Base-by-base conservation (phyloP, 2,797 vertebrate genomes). In the Sebastes jordani region DNA sequence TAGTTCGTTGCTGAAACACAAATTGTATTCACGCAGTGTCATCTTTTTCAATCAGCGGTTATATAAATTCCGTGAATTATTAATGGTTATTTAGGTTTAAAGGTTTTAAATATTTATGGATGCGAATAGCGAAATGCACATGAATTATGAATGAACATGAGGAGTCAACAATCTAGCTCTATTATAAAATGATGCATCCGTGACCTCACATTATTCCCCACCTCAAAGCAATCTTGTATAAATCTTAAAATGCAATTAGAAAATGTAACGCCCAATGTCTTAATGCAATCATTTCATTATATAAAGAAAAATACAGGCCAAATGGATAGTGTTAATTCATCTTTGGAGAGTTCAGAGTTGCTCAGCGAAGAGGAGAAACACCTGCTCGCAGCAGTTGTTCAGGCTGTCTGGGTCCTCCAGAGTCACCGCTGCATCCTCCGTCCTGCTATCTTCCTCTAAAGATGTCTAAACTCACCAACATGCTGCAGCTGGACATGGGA, bases 401-500 rank as follows among this genome's bases (percentile, higher is more conserved):
- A 29, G 61, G 72, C 74, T 56, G 59, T 81, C 70, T 16, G 74
- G 75, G 78, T 86, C 86, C 91, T 89, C 87, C 74, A 82, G 89
- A 88, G 89, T 84, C 78, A 63, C 65, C 13, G 54, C 76, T 85
- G 78, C 79, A 80, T 91, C 89, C 80, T 84, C 83, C 60, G 8
- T 89, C 78, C 80, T 69, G 71, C 78, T 74, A 22, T 84, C 86
- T 81, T 58, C 70, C 82, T 79, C 81, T 62, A 66, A 78, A 86
- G 72, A 81, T 66, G 83, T 73, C 83, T 36, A 74, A 63, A 73
- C 69, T 60, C 81, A 76, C 81, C 85, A 85, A 86, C 86, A 74
- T 22, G 67, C 85, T 87, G 90, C 92, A 93, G 93, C 92, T 94
- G 94, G 88, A 91, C 89, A 84, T 84, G 88, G 92, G 92, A 90